Evolutionary conservation across 2,797 vertebrate genomes (phyloP), one percentile per base, ranked within the genome.

Genomic region (Chelidonichthys spinosus): DNA sequence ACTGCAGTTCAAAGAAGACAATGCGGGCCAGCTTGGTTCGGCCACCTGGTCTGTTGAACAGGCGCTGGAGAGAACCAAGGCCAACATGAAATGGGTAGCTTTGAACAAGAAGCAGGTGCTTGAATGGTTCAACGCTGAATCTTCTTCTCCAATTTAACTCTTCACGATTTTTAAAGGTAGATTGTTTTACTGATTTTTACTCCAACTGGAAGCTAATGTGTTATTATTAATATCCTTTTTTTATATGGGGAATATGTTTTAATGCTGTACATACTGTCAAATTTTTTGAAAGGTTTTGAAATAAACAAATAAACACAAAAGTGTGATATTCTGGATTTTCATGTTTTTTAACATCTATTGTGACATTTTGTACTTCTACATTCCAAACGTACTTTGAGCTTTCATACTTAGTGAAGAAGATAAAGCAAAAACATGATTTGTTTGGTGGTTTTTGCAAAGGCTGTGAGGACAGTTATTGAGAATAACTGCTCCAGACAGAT

Each of bases 1-100:
- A 90, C 86, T 95, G 67, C 90, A 90, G 85, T 97, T 98, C 79
- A 95, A 95, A 88, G 3, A 32, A 0, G 91, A 95, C 1, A 92
- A 96, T 2, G 18, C 60, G 1, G 65, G 67, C 0, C 94, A 95
- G 9, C 92, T 96, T 0, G 95, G 94, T 37, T 94, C 94, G 0
- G 95, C 72, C 32, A 87, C 91, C 0, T 58, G 85, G 6, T 79
- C 94, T 0, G 72, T 98, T 72, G 95, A 97, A 54, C 94, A 96
- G 85, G 92, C 94, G 0, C 92, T 98, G 87, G 96, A 97, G 91
- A 93, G 73, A 53, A 97, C 96, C 0, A 92, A 79, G 1, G 73
- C 95, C 61, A 97, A 98, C 91, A 96, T 96, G 35, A 92, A 94
- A 3, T 99, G 97, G 97, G 93, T 97, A 75, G 74, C 73, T 0